Conservation (phyloP, 2,113 vertebrate genomes). For the Neogale vison region DNA sequence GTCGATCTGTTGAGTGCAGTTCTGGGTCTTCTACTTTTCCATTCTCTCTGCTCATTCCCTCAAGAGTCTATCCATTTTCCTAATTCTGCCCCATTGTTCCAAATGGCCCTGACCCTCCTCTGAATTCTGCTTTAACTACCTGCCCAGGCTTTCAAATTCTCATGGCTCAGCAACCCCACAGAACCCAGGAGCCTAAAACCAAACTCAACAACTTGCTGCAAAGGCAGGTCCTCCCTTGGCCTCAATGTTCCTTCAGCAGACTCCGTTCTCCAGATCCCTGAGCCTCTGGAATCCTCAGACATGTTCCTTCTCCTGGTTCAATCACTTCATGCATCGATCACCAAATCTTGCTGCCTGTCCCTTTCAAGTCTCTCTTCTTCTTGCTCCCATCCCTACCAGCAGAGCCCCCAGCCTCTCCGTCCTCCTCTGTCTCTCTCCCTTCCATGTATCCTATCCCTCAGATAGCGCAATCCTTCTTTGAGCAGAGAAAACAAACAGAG, state of each 20-base stretch:
- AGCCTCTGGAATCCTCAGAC: not conserved
- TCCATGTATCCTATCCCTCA: not conserved
- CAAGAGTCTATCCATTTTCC: not conserved
- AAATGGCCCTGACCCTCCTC: not conserved
- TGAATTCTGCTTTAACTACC: not conserved
- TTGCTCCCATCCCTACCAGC: not conserved
- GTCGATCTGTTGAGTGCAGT: fast-evolving
- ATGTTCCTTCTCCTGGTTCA: too few species aligned
- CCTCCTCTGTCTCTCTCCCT: not conserved
- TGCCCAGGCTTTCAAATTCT: not conserved
- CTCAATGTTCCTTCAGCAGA: not conserved
- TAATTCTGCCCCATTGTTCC: not conserved
- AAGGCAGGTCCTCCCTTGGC: not conserved
- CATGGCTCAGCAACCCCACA: not conserved
- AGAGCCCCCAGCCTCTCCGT: fast-evolving
- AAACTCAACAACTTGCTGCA: not conserved
- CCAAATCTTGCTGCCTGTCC: not conserved
- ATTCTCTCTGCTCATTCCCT: not conserved
- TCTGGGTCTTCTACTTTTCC: not conserved
- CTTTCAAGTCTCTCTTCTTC: not conserved
- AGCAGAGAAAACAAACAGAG: not conserved
- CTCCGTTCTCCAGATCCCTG: not conserved
- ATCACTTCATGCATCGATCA: too few species aligned
- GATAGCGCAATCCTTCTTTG: not conserved
- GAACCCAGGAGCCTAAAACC: not conserved